These are phyloP conservation scores for Drosophila asahinai DNA, from an alignment of 1,140 invertebrate species.

Conservation along the genomic window DNA sequence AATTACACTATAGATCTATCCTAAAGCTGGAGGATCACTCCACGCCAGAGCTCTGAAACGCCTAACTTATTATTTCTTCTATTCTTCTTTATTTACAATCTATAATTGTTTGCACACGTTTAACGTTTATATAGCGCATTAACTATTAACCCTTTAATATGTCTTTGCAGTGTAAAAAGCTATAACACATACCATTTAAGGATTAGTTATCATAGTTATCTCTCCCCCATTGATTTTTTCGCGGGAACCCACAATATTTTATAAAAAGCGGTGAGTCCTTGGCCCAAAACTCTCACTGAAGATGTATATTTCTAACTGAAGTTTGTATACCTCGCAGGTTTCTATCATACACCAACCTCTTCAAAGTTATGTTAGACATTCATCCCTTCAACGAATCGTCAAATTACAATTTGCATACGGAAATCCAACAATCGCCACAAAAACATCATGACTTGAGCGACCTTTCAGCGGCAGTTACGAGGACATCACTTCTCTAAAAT, in stretches of 20 bases:
- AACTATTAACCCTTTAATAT: slow-evolving; percentile 14
- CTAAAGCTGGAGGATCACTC: background rate
- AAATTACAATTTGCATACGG: slow-evolving; percentile 40
- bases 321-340: slow-evolving; percentile 40
- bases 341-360: slow-evolving; percentile 62
- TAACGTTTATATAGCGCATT: background rate
- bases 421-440: slow-evolving; percentile 41
- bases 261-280: slow-evolving; percentile 70
- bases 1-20: background rate
- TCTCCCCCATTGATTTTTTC: slow-evolving; percentile 66
- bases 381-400: slow-evolving; percentile 30
- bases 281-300: too few relatives aligned
- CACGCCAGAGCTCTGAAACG: background rate
- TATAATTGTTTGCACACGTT: background rate
- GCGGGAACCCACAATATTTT: slow-evolving; percentile 76
- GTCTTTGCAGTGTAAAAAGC: slow-evolving; percentile 79
- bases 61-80: too few relatives aligned
- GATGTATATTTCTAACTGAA: slow-evolving; percentile 1
- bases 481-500: slow-evolving; percentile 62
- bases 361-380: slow-evolving; percentile 61
- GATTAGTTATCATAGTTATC: slow-evolving; percentile 79
- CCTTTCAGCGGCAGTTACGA: slow-evolving; percentile 39
- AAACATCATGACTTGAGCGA: slow-evolving; percentile 24
- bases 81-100: background rate
- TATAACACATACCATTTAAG: slow-evolving; percentile 75